phyloP scores from a whole-genome alignment of 2,113 vertebrate species.

The Grammomys dolichurus region DNA sequence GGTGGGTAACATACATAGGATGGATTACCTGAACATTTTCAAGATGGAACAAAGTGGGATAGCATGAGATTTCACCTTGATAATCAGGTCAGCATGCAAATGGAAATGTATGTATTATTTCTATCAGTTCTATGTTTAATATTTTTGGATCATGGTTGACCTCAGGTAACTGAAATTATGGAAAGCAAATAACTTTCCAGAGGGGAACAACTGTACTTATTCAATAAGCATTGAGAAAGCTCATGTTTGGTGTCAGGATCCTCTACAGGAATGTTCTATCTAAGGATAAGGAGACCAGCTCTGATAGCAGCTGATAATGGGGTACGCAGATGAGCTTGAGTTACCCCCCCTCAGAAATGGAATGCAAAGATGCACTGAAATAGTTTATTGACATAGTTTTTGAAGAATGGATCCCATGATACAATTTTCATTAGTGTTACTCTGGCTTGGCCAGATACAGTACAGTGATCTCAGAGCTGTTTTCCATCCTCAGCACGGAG shows the following conservation, averaged over 20 bases:
- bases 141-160: background rate
- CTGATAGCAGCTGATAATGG: background rate
- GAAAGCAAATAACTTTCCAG: background rate
- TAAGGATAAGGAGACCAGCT: background rate
- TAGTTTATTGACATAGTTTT: background rate
- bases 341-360: background rate
- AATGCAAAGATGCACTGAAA: constrained; percentile 14
- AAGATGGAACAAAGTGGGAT: background rate
- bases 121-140: background rate
- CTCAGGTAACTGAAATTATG: background rate
- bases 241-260: background rate
- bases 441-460: background rate
- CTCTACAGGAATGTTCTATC: background rate
- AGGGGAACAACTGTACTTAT: background rate
- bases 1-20: background rate
- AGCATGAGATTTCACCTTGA: background rate
- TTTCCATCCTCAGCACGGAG: background rate
- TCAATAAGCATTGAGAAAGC: background rate
- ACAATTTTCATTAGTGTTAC: background rate
- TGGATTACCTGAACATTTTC: no score
- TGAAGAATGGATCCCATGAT: background rate
- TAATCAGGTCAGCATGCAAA: background rate
- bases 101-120: background rate
- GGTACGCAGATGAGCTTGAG: background rate
- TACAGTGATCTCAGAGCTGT: background rate